phyloP scores from a whole-genome alignment of 2,797 vertebrate species.

The Anisognathus igniventris region DNA sequence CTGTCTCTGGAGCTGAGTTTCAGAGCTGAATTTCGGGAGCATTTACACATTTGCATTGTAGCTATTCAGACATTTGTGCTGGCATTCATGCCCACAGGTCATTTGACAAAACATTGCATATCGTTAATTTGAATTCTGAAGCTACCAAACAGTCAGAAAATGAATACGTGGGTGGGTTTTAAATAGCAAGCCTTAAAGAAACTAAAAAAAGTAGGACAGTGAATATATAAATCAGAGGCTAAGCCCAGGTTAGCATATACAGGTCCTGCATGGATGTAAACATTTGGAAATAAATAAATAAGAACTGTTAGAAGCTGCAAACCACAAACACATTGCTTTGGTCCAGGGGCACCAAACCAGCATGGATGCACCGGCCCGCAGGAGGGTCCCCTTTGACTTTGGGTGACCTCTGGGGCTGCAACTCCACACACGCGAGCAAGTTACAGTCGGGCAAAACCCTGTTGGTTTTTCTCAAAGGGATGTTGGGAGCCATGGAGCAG shows the following conservation, averaged over 20 bases:
- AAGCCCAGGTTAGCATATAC: not conserved
- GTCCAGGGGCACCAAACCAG: accelerated
- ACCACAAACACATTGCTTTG: not conserved
- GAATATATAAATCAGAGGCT: not conserved
- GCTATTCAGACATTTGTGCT: not conserved
- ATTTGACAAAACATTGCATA: not conserved
- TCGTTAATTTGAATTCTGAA: not conserved
- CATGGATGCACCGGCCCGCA: accelerated
- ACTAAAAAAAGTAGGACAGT: not conserved
- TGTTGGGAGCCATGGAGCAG: accelerated
- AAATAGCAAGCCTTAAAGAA: not conserved
- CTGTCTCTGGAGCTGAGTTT: not conserved
- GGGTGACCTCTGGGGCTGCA: not conserved
- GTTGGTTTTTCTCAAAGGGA: accelerated
- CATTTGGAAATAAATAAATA: not conserved
- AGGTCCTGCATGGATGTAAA: accelerated
- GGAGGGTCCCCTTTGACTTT: accelerated
- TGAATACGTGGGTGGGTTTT: not conserved
- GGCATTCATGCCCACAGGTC: not conserved
- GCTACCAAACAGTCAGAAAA: not conserved
- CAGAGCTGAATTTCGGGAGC: not conserved
- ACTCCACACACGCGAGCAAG: accelerated
- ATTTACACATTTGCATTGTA: not conserved
- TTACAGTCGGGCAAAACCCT: accelerated
- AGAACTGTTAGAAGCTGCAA: not conserved